These are phyloP conservation scores for Papilio machaon DNA, from an alignment of 1,140 invertebrate genomes.

Conservation along the genomic window DNA sequence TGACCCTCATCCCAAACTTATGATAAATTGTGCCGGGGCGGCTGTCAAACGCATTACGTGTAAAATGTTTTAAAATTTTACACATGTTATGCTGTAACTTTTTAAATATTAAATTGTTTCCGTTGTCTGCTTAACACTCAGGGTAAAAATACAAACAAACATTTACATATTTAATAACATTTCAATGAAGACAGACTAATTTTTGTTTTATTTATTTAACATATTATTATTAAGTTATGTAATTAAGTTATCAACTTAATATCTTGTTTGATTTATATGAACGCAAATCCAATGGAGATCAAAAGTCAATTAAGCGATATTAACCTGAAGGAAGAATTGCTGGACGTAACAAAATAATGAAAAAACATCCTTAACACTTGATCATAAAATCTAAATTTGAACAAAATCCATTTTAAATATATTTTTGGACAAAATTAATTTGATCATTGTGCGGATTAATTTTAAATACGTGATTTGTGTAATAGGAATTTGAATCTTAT, in stretches of 20 bases:
- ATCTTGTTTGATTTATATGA: constrained; percentile 10
- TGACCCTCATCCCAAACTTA: constrained; percentile 6
- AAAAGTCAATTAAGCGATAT: constrained; percentile 23
- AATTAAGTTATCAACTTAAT: background rate
- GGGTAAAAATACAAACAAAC: background rate
- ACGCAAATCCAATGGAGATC: constrained; percentile 18
- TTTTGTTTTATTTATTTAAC: background rate
- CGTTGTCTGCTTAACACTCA: background rate
- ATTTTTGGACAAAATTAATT: background rate
- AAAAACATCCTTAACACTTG: background rate
- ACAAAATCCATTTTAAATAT: background rate
- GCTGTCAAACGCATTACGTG: background rate
- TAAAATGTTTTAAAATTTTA: background rate
- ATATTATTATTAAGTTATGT: background rate
- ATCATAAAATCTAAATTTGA: background rate
- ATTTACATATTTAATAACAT: too few relatives aligned
- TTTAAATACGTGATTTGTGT: background rate
- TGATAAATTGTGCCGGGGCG: background rate
- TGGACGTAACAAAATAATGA: background rate
- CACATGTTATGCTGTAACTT: background rate
- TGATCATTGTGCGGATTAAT: background rate
- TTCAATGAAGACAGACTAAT: background rate
- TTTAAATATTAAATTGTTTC: background rate
- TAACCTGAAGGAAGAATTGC: constrained; percentile 3
- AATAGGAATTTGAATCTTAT: background rate